Evolutionary conservation across 53 echinoderm and acorn worm species (phyloP).

Genomic region (Holothuria scabra): DNA sequence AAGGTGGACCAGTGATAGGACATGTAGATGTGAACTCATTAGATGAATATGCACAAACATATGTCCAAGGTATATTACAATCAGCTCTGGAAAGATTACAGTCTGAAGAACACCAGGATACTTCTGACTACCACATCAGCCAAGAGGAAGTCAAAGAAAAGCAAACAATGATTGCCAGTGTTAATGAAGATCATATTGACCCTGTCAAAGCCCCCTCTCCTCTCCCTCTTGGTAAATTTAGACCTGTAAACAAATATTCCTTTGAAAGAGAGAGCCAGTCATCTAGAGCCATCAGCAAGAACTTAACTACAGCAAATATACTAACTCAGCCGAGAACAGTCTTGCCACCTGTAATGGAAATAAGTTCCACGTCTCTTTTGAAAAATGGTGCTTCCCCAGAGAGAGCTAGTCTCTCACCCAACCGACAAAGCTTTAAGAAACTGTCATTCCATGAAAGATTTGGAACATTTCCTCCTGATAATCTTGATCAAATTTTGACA

Average conservation of each 20-base stretch:
- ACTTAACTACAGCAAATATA: no score
- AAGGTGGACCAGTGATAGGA: neutral
- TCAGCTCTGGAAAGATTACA: neutral
- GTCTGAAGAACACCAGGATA: no score
- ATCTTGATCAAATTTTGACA: neutral
- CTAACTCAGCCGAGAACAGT: neutral
- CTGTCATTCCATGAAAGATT: slow-evolving; percentile 5
- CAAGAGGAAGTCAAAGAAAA: no score
- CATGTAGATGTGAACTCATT: neutral
- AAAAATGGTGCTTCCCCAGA: neutral
- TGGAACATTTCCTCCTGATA: slow-evolving; percentile 36
- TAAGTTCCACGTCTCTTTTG: slow-evolving; percentile 4
- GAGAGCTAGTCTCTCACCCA: neutral
- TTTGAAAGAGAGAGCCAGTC: no score
- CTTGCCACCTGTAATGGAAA: slow-evolving; percentile 21
- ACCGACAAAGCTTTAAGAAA: neutral
- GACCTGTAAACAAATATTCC: no score
- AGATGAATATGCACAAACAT: neutral
- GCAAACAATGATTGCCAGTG: no score
- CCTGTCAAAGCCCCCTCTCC: no score
- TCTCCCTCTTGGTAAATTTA: no score
- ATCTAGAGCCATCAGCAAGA: no score
- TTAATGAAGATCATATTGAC: no score
- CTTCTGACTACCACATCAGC: no score
- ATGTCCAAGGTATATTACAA: neutral